Conservation (phyloP, 2,797 vertebrate species). For the Peromyscus aztecus region DNA sequence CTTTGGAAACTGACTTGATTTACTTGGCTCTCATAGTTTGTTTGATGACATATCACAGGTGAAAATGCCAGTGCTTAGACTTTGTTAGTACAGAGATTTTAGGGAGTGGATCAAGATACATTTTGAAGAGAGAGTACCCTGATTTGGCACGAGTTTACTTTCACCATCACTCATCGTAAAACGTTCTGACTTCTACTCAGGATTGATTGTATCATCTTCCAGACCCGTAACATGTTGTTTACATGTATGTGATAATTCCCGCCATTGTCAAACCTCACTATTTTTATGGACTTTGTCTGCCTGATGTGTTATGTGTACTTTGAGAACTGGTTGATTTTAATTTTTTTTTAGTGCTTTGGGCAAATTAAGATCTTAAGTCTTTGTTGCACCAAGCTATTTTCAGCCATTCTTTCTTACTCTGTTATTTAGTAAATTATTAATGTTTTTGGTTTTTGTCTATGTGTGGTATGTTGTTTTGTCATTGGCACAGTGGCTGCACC, state of each 20-base stretch:
- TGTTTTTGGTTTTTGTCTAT: not conserved
- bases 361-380: not conserved
- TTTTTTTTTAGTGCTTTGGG: conserved; percentile 7
- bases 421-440: conserved; percentile 1
- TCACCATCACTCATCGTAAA: conserved; percentile 27
- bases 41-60: not conserved
- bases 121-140: not conserved
- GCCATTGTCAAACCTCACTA: not conserved
- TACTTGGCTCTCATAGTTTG: not conserved
- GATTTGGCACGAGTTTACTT: conserved; percentile 28
- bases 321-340: not conserved
- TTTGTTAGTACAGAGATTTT: conserved; percentile 29
- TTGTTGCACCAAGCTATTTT: conserved; percentile 22
- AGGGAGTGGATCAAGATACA: not conserved
- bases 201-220: not conserved
- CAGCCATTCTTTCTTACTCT: conserved; percentile 30
- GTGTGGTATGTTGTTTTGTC: not conserved
- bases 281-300: not conserved
- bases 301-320: not conserved
- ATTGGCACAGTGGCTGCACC: not conserved
- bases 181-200: conserved; percentile 7
- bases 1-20: conserved; percentile 41
- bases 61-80: not conserved
- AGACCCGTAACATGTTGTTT: not conserved
- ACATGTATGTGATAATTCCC: not conserved